phyloP scores from a whole-genome alignment of 2,797 vertebrate species.

The Atherinosoma microstoma region DNA sequence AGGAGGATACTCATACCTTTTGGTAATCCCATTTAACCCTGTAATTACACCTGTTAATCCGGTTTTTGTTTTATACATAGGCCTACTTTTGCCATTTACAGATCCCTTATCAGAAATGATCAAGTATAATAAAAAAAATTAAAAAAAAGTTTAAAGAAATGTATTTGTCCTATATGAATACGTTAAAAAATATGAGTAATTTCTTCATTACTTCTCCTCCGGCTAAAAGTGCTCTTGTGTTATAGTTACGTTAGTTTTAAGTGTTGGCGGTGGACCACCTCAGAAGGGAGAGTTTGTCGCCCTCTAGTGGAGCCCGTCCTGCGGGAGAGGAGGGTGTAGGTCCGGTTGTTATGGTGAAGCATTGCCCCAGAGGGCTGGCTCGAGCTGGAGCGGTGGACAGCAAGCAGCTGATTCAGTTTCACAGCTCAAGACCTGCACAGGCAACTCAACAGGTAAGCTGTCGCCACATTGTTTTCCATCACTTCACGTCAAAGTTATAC shows the following conservation, averaged over 20 bases:
- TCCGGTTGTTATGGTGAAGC: constrained; percentile 85
- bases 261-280: too few species aligned
- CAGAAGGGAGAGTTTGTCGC: constrained; percentile 38
- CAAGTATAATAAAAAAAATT: too few species aligned
- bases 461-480: not conserved
- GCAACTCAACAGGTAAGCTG: constrained; percentile 57
- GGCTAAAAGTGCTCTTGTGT: too few species aligned
- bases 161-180: too few species aligned
- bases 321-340: constrained; percentile 27
- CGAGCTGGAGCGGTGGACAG: constrained; percentile 38
- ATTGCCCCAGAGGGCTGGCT: constrained; percentile 68
- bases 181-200: too few species aligned
- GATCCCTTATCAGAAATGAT: too few species aligned
- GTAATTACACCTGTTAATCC: not conserved
- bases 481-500: not conserved
- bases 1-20: not conserved
- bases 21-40: not conserved
- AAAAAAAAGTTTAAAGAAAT: too few species aligned
- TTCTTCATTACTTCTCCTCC: too few species aligned
- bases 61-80: too few species aligned
- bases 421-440: constrained; percentile 20
- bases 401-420: constrained; percentile 62
- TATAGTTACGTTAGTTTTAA: not conserved
- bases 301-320: constrained; percentile 53
- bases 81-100: too few species aligned